phyloP scores from a whole-genome alignment of 2,888 invertebrate genomes.

The Aspidapion aeneum region DNA sequence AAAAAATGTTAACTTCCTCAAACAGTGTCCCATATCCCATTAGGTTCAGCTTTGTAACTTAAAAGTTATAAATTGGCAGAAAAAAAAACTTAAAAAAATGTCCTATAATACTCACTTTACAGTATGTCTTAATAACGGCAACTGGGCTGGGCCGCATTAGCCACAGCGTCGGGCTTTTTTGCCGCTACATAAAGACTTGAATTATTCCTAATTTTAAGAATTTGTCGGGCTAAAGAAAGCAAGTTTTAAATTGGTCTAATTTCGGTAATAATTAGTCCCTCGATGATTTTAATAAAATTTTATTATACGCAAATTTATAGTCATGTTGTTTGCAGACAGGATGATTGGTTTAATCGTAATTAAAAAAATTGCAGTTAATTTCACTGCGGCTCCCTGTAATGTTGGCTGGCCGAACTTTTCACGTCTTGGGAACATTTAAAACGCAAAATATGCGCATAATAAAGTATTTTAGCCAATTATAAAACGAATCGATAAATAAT shows the following conservation, averaged over 20 bases:
- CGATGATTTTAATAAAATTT: background rate
- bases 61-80: too few relatives aligned
- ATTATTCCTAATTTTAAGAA: too few relatives aligned
- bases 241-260: background rate
- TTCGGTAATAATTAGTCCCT: background rate
- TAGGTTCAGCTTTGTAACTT: too few relatives aligned
- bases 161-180: too few relatives aligned
- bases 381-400: background rate
- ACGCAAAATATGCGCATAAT: conserved; percentile 10
- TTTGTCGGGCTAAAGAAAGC: too few relatives aligned
- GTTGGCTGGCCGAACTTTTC: background rate
- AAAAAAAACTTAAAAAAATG: too few relatives aligned
- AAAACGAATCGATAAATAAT: conserved; percentile 16
- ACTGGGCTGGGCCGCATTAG: too few relatives aligned
- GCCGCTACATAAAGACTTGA: too few relatives aligned
- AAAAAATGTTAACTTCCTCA: too few relatives aligned
- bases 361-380: background rate
- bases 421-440: background rate
- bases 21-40: too few relatives aligned
- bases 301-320: background rate
- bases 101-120: too few relatives aligned
- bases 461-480: conserved; percentile 12
- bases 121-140: too few relatives aligned
- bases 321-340: background rate
- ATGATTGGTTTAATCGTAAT: background rate